Evolutionary conservation across 2,888 invertebrate genomes (phyloP).

Genomic region (Acholoe squamosa): DNA sequence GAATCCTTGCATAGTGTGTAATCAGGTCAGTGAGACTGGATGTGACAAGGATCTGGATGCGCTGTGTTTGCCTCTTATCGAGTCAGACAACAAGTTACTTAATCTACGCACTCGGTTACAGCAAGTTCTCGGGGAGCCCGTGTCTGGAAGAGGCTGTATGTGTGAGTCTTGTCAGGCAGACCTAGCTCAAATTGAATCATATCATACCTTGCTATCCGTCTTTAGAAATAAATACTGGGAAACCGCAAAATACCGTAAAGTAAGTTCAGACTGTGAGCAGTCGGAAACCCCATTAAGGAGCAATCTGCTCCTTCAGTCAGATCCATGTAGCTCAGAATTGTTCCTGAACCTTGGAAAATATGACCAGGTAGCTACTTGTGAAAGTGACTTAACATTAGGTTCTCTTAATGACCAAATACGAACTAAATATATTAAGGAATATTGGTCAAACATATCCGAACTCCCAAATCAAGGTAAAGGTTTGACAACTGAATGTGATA

Average conservation of each 20-base stretch:
- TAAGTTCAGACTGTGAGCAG: not conserved
- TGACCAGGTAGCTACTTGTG: not conserved
- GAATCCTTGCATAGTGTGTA: slow-evolving; percentile 6
- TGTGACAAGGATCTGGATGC: not conserved
- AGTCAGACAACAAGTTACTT: not conserved
- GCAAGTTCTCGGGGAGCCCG: not conserved
- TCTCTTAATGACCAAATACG: too few species aligned
- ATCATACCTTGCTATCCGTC: not conserved
- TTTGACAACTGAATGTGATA: too few species aligned
- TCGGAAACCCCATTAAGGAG: not conserved
- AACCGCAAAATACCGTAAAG: not conserved
- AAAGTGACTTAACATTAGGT: too few species aligned
- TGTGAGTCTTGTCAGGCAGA: not conserved
- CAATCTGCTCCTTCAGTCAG: not conserved
- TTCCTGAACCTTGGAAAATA: not conserved
- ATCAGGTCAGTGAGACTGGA: not conserved
- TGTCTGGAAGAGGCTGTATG: not conserved
- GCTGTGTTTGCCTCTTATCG: not conserved
- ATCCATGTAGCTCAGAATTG: not conserved
- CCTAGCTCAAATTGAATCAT: not conserved
- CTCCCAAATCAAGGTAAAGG: too few species aligned
- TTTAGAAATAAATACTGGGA: not conserved
- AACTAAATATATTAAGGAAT: too few species aligned
- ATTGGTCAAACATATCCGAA: too few species aligned
- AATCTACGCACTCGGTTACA: not conserved